Percentiles rank a stretch among this genome's conserved stretches.
These are phyloP conservation scores for Cherax destructor DNA, from an alignment of 1,140 invertebrate genomes.

Conservation along the genomic window DNA sequence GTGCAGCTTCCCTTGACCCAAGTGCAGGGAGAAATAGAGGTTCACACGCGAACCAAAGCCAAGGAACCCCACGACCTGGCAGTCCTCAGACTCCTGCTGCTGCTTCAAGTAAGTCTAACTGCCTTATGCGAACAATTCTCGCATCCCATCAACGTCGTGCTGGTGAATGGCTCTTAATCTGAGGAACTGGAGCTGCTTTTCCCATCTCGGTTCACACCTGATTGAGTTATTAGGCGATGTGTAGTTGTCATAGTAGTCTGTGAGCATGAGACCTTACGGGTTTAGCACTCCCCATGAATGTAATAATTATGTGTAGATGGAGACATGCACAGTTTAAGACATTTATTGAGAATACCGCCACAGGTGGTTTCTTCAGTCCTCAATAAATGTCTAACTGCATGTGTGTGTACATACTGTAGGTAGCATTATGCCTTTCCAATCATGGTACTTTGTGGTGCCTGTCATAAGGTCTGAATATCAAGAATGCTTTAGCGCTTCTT, in stretches of 20 bases:
- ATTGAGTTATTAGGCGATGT: background rate
- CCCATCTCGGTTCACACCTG: background rate
- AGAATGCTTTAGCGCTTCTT: too few relatives aligned
- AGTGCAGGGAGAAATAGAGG: conserved; percentile 5
- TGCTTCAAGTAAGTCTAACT: conserved; percentile 32
- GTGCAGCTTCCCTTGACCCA: conserved; percentile 29
- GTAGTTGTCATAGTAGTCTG: background rate
- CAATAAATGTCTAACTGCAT: background rate
- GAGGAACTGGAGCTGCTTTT: background rate
- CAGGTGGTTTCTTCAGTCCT: too few relatives aligned
- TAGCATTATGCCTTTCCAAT: too few relatives aligned
- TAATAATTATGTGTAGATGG: too few relatives aligned
- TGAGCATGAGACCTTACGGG: too few relatives aligned
- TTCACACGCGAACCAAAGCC: conserved; percentile 6
- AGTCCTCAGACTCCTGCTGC: conserved; percentile 25
- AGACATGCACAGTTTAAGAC: too few relatives aligned
- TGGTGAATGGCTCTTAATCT: background rate
- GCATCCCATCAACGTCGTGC: background rate
- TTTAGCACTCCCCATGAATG: too few relatives aligned
- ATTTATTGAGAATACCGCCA: too few relatives aligned
- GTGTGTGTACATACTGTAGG: too few relatives aligned
- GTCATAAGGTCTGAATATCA: too few relatives aligned
- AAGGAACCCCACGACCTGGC: conserved; percentile 46
- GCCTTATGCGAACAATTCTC: background rate
- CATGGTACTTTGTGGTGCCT: too few relatives aligned